Conservation (phyloP, 2,797 vertebrate genomes). For the Propithecus perrieri region DNA sequence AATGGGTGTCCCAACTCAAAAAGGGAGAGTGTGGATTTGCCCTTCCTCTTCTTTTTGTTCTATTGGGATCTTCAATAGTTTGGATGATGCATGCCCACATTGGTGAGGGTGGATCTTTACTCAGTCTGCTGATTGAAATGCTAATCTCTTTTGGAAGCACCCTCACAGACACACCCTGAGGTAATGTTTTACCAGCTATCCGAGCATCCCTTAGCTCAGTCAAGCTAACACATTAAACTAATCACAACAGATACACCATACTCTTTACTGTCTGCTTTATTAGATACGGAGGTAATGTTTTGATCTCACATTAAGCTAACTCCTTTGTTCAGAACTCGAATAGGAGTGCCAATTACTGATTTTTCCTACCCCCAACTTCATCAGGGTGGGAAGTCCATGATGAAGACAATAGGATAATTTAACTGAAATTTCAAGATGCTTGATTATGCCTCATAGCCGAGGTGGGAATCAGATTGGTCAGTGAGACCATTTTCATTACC, state of each 20-base stretch:
- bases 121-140: too few species aligned
- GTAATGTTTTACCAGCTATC: not conserved
- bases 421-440: not conserved
- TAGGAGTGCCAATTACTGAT: not conserved
- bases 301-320: not conserved
- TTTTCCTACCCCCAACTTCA: not conserved
- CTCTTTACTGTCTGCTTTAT: not conserved
- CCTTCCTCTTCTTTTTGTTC: not conserved
- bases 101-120: not conserved
- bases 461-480: not conserved
- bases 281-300: not conserved
- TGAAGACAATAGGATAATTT: not conserved
- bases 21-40: too few species aligned
- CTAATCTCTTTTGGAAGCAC: not conserved
- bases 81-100: not conserved
- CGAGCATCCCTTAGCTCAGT: not conserved
- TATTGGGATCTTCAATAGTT: not conserved
- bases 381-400: not conserved
- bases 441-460: not conserved
- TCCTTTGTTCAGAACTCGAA: not conserved
- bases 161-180: too few species aligned
- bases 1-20: not conserved
- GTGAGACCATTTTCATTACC: not conserved
- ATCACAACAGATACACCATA: not conserved
- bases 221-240: not conserved